Evolutionary conservation across 2,113 vertebrate species (phyloP), one percentile per base, ranked within the genome.

Genomic region (Otis tarda): DNA sequence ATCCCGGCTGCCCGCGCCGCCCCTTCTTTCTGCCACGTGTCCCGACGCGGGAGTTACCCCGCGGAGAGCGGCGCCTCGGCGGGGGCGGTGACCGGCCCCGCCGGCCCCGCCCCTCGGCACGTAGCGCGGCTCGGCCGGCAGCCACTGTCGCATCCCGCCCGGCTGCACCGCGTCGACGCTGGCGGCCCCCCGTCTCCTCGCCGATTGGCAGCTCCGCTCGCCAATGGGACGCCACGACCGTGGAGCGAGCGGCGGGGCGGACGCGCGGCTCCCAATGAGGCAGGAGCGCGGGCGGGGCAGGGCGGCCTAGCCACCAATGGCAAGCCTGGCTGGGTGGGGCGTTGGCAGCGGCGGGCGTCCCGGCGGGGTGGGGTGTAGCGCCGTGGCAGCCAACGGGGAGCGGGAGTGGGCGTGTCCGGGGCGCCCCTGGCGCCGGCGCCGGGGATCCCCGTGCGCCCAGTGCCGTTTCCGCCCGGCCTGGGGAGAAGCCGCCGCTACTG

Each of bases 381-480:
- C 70, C 59, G 87, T 22, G 35, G 45, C 41, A 71, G 91, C 98
- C 96, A 98, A 98, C 98, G 77, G 96, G 8, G 10, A 27, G n/a
- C 63, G 92, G 83, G 63, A 93, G 97, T 93, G 95, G 98, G 97
- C 89, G 88, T 91, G 97, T 67, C 94, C 70, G 93, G 96, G 83
- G 96, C 93, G 98, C 98, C 99, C 99, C 98, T 99, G 99, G 98
- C 97, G 97, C 97, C 97, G 98, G 97, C 97, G 93, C 95, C 73
- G 97, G 98, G 98, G 98, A 99, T 99, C 99, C 99, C 99, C 98
- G 98, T 98, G 97, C 97, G 95, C 97, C 97, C 98, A 98, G 98
- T 98, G 98, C 98, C 98, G 98, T 99, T 99, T 99, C 99, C 99
- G 98, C 98, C 98, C 98, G 98, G 98, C 98, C 98, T 98, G 99